phyloP scores from a whole-genome alignment of 2,888 invertebrate species.

The Drosophila prolongata region DNA sequence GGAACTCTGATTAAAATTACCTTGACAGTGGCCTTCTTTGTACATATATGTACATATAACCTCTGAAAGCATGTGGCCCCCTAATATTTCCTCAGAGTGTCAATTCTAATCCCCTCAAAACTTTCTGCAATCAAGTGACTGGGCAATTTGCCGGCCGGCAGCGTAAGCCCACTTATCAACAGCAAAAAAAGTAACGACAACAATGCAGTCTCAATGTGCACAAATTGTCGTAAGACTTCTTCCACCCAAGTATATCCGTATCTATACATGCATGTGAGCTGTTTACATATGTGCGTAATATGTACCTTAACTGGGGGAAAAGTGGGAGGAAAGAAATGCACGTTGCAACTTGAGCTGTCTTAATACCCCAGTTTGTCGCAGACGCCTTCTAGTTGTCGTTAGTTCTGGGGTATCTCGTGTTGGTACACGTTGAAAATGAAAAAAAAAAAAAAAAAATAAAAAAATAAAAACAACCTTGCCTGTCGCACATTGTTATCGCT shows the following conservation, averaged over 20 bases:
- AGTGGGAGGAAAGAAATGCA: constrained; percentile 12
- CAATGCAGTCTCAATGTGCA: constrained; percentile 11
- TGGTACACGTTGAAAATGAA: constrained; percentile 26
- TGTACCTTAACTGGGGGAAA: constrained; percentile 8
- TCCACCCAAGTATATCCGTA: neutral
- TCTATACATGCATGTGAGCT: neutral
- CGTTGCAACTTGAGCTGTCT: constrained; percentile 33
- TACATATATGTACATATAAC: constrained; percentile 1
- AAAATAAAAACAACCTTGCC: constrained; percentile 32
- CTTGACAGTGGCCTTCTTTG: constrained; percentile 5
- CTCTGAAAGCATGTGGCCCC: neutral
- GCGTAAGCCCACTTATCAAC: constrained; percentile 16
- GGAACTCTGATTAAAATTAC: neutral
- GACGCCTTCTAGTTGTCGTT: constrained; percentile 3
- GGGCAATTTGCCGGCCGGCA: constrained; percentile 40
- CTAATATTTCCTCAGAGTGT: neutral
- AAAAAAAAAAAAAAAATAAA: constrained; percentile 9
- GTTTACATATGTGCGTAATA: constrained; percentile 2
- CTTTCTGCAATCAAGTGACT: neutral
- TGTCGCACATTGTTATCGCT: constrained; percentile 32
- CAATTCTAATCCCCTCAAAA: neutral
- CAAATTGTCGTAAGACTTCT: constrained; percentile 20
- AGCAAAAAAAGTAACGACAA: neutral
- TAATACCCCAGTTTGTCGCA: constrained; percentile 20
- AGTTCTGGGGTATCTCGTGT: constrained; percentile 35